These are phyloP conservation scores for Drosophila atroscutellata DNA, from an alignment of 2,888 invertebrate genomes.

Conservation along the genomic window DNA sequence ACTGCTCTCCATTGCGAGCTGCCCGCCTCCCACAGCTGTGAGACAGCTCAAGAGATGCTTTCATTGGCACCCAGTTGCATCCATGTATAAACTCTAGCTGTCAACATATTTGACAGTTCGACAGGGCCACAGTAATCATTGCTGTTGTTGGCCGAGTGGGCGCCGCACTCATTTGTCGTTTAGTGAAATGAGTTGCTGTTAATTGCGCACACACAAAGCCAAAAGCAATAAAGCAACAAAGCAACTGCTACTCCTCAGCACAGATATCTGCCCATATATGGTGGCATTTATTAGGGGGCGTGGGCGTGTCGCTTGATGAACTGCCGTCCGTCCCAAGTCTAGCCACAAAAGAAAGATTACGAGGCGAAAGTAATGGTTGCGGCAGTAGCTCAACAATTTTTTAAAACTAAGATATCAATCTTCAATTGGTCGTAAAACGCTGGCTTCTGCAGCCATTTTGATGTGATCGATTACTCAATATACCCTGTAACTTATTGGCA, in stretches of 20 bases:
- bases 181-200: conserved; percentile 73
- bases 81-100: conserved; percentile 59
- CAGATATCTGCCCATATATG: conserved; percentile 44
- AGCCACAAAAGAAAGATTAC: conserved; percentile 18
- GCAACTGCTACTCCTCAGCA: conserved; percentile 4
- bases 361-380: conserved; percentile 33
- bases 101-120: conserved; percentile 76
- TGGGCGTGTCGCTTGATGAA: conserved; percentile 65
- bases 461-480: conserved; percentile 34
- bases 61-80: conserved; percentile 38
- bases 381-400: conserved; percentile 17
- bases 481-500: conserved; percentile 6
- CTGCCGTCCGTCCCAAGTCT: conserved; percentile 44
- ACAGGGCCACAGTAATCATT: conserved; percentile 33
- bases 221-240: conserved; percentile 8
- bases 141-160: conserved; percentile 38
- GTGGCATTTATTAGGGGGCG: conserved; percentile 51
- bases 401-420: conserved; percentile 36
- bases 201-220: conserved; percentile 56
- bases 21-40: conserved; percentile 26
- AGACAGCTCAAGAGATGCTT: conserved; percentile 59
- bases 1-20: neutral
- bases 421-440: neutral
- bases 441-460: neutral
- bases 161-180: conserved; percentile 59